Percentiles rank a stretch among this genome's conserved stretches.
Evolutionary conservation across 2,888 invertebrate genomes (phyloP).

Genomic region (Agonum fuliginosum): DNA sequence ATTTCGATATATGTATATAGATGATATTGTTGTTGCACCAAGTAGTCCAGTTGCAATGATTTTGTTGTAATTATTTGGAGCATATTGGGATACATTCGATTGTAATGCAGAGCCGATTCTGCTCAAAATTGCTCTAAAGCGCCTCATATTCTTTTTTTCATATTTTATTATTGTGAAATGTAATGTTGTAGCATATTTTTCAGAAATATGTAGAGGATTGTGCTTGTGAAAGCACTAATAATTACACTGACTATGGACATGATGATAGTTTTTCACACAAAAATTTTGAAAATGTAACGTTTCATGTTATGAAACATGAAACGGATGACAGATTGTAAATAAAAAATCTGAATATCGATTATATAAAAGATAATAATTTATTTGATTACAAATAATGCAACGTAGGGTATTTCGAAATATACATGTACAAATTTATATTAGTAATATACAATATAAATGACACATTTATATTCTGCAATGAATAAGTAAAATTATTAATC

Average conservation of each 20-base stretch:
- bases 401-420: neutral
- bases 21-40: neutral
- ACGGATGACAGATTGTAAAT: too few relatives aligned
- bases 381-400: neutral
- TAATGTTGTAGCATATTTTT: too few relatives aligned
- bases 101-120: neutral
- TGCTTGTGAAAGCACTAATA: too few relatives aligned
- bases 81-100: neutral
- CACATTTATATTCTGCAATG: constrained; percentile 10
- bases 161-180: too few relatives aligned
- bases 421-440: constrained; percentile 19
- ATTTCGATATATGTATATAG: neutral
- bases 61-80: neutral
- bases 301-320: too few relatives aligned
- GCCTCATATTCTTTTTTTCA: too few relatives aligned
- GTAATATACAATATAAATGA: constrained; percentile 4
- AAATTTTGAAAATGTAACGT: too few relatives aligned
- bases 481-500: constrained; percentile 72
- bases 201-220: too few relatives aligned
- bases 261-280: too few relatives aligned
- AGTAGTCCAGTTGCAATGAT: constrained; percentile 25
- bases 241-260: too few relatives aligned
- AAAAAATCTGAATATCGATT: too few relatives aligned
- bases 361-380: too few relatives aligned
- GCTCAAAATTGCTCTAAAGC: neutral